Conservation (phyloP, 1,140 invertebrate genomes). For the Pseudomyrmex flavicornis region DNA sequence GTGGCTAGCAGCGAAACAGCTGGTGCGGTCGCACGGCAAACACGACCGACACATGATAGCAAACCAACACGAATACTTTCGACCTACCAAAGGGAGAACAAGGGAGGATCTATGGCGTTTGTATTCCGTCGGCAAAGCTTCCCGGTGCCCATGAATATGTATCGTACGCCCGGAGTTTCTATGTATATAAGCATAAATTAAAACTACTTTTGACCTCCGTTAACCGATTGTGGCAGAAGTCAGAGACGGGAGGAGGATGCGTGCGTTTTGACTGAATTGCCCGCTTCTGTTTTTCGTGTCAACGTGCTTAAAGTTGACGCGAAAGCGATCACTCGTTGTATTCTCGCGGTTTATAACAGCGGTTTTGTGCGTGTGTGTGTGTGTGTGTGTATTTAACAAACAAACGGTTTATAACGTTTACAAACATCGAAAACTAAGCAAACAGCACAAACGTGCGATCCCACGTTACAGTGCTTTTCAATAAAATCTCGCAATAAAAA, state of each 20-base stretch:
- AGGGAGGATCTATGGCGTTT: constrained; percentile 22
- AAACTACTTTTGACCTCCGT: constrained; percentile 42
- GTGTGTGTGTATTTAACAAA: no score
- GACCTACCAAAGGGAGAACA: constrained; percentile 37
- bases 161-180: constrained; percentile 31
- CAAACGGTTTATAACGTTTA: no score
- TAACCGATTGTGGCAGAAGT: constrained; percentile 11
- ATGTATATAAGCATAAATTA: constrained; percentile 44
- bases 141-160: constrained; percentile 53
- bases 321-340: not conserved
- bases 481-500: no score
- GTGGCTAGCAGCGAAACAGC: constrained; percentile 16
- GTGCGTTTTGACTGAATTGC: not conserved
- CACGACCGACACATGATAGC: constrained; percentile 29
- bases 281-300: constrained; percentile 32
- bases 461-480: no score
- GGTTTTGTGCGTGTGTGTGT: no score
- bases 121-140: constrained; percentile 54
- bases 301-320: not conserved
- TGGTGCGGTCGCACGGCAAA: constrained; percentile 49
- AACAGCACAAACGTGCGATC: no score
- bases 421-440: no score
- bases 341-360: no score
- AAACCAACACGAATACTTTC: constrained; percentile 50
- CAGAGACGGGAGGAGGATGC: not conserved